Percentiles rank a stretch among this genome's conserved stretches.
These are phyloP conservation scores for Mus spretus DNA, from an alignment of 2,797 vertebrate genomes.

Conservation along the genomic window DNA sequence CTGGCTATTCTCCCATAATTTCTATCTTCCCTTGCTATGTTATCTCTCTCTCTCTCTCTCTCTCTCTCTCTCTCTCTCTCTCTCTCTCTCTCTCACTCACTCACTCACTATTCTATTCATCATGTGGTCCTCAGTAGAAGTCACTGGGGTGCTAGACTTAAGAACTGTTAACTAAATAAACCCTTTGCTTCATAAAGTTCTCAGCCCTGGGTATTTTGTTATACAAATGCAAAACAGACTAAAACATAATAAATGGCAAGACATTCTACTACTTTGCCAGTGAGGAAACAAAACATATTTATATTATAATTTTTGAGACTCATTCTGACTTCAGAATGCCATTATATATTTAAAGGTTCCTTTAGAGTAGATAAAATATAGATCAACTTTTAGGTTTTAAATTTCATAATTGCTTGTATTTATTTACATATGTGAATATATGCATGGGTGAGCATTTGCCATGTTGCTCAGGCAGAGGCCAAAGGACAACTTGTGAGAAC, in stretches of 20 bases:
- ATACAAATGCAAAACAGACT: background rate
- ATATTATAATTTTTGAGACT: conserved; percentile 23
- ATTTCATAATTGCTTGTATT: background rate
- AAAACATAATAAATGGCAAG: background rate
- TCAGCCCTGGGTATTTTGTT: background rate
- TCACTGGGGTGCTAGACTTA: background rate
- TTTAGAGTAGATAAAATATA: background rate
- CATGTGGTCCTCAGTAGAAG: background rate
- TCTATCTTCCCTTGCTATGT: background rate
- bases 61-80: background rate
- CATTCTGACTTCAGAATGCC: conserved; percentile 18
- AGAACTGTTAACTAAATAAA: background rate
- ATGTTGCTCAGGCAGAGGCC: background rate
- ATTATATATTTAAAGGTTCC: background rate
- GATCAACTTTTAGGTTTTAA: background rate
- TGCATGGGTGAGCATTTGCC: background rate
- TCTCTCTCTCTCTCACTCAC: no score
- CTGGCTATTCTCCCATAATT: no score
- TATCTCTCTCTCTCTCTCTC: background rate
- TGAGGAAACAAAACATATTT: background rate
- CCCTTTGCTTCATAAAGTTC: background rate
- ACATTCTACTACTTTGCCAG: background rate
- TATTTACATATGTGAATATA: background rate
- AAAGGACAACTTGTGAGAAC: background rate
- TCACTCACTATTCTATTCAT: background rate